These are phyloP conservation scores for Fundulus diaphanus DNA, from an alignment of 2,797 vertebrate genomes.

Conservation along the genomic window DNA sequence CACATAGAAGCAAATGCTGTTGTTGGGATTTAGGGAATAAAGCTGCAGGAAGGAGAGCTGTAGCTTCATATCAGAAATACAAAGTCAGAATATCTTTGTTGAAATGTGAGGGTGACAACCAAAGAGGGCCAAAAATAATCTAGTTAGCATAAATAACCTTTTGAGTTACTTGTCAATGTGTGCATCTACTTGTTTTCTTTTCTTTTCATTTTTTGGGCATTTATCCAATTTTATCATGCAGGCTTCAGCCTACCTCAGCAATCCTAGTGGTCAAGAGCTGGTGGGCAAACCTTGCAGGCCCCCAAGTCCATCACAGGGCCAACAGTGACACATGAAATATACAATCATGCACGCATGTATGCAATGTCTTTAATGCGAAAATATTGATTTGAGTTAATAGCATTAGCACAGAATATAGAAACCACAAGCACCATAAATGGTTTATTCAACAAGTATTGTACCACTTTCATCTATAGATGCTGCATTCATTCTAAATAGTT, in stretches of 20 bases:
- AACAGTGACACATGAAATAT: neutral
- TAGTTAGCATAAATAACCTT: neutral
- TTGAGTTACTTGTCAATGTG: neutral
- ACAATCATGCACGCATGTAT: neutral
- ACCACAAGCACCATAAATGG: too few species aligned
- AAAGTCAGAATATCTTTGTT: constrained; percentile 21
- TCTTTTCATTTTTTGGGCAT: too few species aligned
- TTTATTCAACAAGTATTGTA: too few species aligned
- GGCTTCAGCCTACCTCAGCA: neutral
- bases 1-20: constrained; percentile 54
- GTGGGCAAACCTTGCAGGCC: too few species aligned
- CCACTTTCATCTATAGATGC: too few species aligned
- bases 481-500: too few species aligned
- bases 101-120: neutral
- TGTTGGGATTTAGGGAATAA: constrained; percentile 39
- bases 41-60: constrained; percentile 20
- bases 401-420: neutral
- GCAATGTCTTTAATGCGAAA: neutral
- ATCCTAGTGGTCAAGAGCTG: too few species aligned
- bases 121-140: neutral
- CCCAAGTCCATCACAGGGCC: neutral
- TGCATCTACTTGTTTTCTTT: neutral
- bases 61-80: constrained; percentile 16
- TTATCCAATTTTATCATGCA: neutral
- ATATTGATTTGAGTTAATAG: too few species aligned